Base-by-base conservation (phyloP, 2,888 invertebrate genomes). In the Acanthosepion pharaonis region DNA sequence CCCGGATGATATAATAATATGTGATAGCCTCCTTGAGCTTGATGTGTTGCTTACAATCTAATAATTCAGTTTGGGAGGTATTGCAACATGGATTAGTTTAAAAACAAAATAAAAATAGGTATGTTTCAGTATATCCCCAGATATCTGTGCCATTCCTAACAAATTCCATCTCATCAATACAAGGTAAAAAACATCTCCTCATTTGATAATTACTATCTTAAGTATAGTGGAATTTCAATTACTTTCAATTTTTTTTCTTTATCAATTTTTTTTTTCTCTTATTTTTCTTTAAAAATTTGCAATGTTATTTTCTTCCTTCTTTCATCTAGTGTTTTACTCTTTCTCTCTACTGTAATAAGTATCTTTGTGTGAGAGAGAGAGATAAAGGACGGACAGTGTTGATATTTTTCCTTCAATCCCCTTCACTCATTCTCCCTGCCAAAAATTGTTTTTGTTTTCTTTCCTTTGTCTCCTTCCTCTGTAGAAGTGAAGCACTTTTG, bases 1-100 rank as follows among this genome's bases (percentile, higher is more conserved):
- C 93, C 93, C 93, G 93, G 93, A 93, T 93, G 93, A 93, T 93
- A 93, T 93, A 93, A 93, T 53, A 93, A 93, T 93, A 93, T 93
- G 93, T 93, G 93, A 93, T 93, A 93, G 93, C 93, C 93, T 93
- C 93, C 49, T 49, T 93, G 93, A 15, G 53, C 93, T 93, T 53
- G 93, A 93, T 93, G 93, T 93, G 53, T 48, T 93, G n/a, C 93
- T 93, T 93, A 93, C 49, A 51, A n/a, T 53, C 53, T 93, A 78
- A n/a, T 78, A 9, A 78, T 78, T 78, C n/a, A 18, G 11, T 78
- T 78, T 78, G 15, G 33, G 78, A 33, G n/a, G n/a, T 78, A 11
- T 78, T 78, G 78, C 78, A 33, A n/a, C 9, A 15, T 33, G 33
- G 78, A 5, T 0, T n/a, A 9, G n/a, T 15, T 78, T 15, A 11